phyloP scores from a whole-genome alignment of 2,797 vertebrate genomes.

The Epinephelus malabaricus region DNA sequence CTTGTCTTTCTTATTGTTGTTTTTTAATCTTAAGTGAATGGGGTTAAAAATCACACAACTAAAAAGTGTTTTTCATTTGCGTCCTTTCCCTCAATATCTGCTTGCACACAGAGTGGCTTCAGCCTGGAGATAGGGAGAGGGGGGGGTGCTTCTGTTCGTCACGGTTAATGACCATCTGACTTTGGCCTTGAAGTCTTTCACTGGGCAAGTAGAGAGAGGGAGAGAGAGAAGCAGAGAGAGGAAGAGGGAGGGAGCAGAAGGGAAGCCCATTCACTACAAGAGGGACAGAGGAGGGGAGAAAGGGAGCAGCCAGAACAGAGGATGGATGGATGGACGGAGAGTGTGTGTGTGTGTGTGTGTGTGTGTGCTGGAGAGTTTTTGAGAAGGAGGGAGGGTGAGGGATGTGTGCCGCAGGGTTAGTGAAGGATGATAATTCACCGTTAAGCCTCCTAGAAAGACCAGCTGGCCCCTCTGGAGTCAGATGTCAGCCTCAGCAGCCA shows the following conservation, averaged over 20 bases:
- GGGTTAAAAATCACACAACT: constrained; percentile 4
- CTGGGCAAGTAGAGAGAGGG: constrained; percentile 62
- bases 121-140: constrained; percentile 28
- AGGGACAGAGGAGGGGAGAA: constrained; percentile 59
- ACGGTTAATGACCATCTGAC: constrained; percentile 82
- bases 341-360: constrained; percentile 41
- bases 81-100: constrained; percentile 35
- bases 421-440: constrained; percentile 87
- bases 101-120: constrained; percentile 34
- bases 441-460: constrained; percentile 87
- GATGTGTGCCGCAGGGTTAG: constrained; percentile 83
- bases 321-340: constrained; percentile 51
- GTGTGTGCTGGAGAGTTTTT: constrained; percentile 65
- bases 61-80: neutral
- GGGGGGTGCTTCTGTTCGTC: constrained; percentile 67
- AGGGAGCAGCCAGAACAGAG: constrained; percentile 67
- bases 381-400: constrained; percentile 66
- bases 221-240: constrained; percentile 2
- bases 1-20: neutral
- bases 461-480: constrained; percentile 87
- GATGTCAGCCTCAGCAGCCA: constrained; percentile 84
- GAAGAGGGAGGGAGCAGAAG: constrained; percentile 61
- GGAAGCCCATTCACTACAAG: constrained; percentile 74
- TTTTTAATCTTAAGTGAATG: neutral
- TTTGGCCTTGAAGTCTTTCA: constrained; percentile 84